Evolutionary conservation across 2,888 invertebrate genomes (phyloP).

Genomic region (Atethmia centrago): DNA sequence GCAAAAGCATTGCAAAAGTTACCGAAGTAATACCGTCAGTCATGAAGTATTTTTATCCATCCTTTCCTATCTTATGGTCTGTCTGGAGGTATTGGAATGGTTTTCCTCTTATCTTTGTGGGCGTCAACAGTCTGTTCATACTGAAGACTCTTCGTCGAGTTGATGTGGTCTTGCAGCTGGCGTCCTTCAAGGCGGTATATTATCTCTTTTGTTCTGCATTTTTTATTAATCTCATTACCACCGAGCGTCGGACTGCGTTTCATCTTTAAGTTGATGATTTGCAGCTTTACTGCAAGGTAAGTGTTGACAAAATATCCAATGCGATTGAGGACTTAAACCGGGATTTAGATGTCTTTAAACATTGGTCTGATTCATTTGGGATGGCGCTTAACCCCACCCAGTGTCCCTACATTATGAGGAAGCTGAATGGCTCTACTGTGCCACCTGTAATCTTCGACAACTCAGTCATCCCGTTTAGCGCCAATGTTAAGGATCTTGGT

Average conservation of each 20-base stretch:
- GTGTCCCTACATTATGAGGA: neutral
- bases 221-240: neutral
- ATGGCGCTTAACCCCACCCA: neutral
- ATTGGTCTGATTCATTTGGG: neutral
- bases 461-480: too few relatives aligned
- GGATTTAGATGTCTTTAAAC: neutral
- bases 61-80: too few relatives aligned
- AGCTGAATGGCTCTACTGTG: neutral
- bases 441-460: neutral
- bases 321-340: neutral
- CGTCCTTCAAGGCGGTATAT: too few relatives aligned
- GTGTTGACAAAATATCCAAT: too few relatives aligned
- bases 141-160: too few relatives aligned
- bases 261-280: neutral
- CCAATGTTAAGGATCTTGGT: too few relatives aligned
- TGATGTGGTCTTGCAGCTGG: too few relatives aligned
- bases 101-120: too few relatives aligned
- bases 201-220: neutral
- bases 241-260: neutral
- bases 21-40: too few relatives aligned
- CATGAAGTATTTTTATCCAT: too few relatives aligned
- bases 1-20: too few relatives aligned
- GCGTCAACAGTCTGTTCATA: neutral
- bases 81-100: neutral
- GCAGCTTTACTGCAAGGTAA: neutral